These are phyloP conservation scores for Vesta saturnalis DNA, from an alignment of 2,888 invertebrate species.

Conservation along the genomic window DNA sequence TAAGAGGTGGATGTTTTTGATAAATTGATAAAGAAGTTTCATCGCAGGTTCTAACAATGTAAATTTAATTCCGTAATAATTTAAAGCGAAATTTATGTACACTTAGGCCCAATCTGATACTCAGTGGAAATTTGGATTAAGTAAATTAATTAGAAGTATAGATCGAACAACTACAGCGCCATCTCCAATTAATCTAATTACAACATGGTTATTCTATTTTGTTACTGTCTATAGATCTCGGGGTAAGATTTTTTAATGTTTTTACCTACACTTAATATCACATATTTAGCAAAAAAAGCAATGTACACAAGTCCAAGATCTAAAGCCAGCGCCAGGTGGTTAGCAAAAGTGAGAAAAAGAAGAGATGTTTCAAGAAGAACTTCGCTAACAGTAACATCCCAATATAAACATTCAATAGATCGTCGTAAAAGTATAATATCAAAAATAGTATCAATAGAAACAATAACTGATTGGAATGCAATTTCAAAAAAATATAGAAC, in stretches of 20 bases:
- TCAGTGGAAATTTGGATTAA: constrained; percentile 99
- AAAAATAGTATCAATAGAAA: constrained; percentile 64
- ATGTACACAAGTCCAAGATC: constrained; percentile 77
- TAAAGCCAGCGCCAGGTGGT: constrained; percentile 88
- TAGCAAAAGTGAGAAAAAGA: constrained; percentile 84
- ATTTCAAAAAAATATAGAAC: constrained; percentile 90
- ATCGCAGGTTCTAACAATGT: neutral
- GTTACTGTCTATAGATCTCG: constrained; percentile 76
- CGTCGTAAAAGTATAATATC: constrained; percentile 79
- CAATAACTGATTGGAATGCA: constrained; percentile 90
- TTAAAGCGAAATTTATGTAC: constrained; percentile 5
- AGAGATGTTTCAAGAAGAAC: constrained; percentile 80
- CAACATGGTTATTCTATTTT: constrained; percentile 91
- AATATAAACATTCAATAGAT: constrained; percentile 84
- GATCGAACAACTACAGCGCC: constrained; percentile 97
- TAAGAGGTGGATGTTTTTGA: neutral
- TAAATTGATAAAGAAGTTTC: neutral
- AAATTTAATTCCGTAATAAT: neutral
- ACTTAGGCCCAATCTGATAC: constrained; percentile 97
- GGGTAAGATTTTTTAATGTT: constrained; percentile 66
- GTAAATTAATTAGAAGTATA: constrained; percentile 98
- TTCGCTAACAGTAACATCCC: constrained; percentile 81
- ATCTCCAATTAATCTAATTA: constrained; percentile 97
- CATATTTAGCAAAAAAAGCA: constrained; percentile 61
- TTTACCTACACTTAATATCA: no score